These are phyloP conservation scores for Agrochola circellaris DNA, from an alignment of 2,888 invertebrate species.

Conservation along the genomic window DNA sequence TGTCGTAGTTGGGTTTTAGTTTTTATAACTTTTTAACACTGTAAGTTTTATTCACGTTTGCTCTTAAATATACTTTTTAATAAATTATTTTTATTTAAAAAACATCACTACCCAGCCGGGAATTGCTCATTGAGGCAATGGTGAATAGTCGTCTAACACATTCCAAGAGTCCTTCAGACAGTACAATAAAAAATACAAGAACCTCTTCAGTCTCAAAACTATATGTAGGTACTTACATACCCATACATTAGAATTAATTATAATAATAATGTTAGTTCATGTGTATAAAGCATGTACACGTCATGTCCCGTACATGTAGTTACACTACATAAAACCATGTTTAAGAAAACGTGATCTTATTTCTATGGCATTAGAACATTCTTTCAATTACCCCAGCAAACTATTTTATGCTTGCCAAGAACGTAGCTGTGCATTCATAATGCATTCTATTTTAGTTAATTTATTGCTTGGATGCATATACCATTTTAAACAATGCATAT, in stretches of 20 bases:
- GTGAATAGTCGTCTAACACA: neutral
- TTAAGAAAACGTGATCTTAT: constrained; percentile 26
- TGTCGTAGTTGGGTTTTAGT: no score
- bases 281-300: constrained; percentile 24
- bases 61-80: neutral
- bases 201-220: neutral
- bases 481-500: constrained; percentile 12
- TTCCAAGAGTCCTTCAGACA: neutral
- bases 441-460: constrained; percentile 47
- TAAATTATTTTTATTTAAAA: neutral
- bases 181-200: neutral
- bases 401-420: constrained; percentile 54
- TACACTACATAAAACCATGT: neutral
- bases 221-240: neutral
- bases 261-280: constrained; percentile 14
- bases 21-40: neutral
- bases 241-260: constrained; percentile 13
- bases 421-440: constrained; percentile 32
- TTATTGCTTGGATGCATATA: constrained; percentile 16
- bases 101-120: neutral
- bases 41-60: neutral
- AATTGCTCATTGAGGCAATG: neutral
- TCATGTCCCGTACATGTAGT: neutral
- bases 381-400: constrained; percentile 12
- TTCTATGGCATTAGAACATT: constrained; percentile 25